Percentiles rank a stretch among this genome's conserved stretches.
phyloP scores from a whole-genome alignment of 92 coral and sea anemone genomes.

The Zoanthus sociatus region DNA sequence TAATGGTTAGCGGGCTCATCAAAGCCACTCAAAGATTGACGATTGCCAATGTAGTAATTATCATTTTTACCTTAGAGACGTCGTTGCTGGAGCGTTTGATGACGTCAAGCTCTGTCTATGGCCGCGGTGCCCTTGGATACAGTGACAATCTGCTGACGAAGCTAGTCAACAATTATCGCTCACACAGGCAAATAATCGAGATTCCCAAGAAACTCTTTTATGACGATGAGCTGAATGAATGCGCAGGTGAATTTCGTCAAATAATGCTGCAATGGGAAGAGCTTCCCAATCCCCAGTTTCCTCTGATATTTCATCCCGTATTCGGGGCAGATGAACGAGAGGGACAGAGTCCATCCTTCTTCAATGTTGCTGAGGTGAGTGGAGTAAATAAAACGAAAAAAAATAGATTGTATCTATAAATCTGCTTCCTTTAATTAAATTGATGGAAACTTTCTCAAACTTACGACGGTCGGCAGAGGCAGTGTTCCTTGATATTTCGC shows the following conservation, averaged over 20 bases:
- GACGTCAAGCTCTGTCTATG: slow-evolving; percentile 64
- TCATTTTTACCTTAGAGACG: slow-evolving; percentile 35
- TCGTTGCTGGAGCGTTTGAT: slow-evolving; percentile 81
- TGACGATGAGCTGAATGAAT: slow-evolving; percentile 73
- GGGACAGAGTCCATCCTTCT: slow-evolving; percentile 81
- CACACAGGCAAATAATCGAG: slow-evolving; percentile 80
- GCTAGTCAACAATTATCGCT: slow-evolving; percentile 87
- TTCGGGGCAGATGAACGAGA: slow-evolving; percentile 81
- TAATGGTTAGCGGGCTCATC: too few relatives aligned
- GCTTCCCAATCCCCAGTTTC: slow-evolving; percentile 71
- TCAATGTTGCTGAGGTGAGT: slow-evolving; percentile 75
- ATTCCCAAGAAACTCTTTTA: slow-evolving; percentile 79
- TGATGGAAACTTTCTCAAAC: too few relatives aligned
- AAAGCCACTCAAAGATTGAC: too few relatives aligned
- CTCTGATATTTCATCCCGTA: slow-evolving; percentile 81
- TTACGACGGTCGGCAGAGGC: too few relatives aligned
- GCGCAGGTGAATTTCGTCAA: slow-evolving; percentile 70
- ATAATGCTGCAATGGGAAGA: slow-evolving; percentile 82
- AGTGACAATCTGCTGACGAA: slow-evolving; percentile 69
- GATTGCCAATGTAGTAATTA: neutral
- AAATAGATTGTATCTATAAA: neutral
- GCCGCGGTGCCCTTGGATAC: slow-evolving; percentile 56
- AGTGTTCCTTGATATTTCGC: too few relatives aligned
- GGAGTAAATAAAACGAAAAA: neutral
- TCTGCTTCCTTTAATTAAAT: too few relatives aligned